Evolutionary conservation across 2,113 vertebrate genomes (phyloP).

Genomic region (Salminus brasiliensis): DNA sequence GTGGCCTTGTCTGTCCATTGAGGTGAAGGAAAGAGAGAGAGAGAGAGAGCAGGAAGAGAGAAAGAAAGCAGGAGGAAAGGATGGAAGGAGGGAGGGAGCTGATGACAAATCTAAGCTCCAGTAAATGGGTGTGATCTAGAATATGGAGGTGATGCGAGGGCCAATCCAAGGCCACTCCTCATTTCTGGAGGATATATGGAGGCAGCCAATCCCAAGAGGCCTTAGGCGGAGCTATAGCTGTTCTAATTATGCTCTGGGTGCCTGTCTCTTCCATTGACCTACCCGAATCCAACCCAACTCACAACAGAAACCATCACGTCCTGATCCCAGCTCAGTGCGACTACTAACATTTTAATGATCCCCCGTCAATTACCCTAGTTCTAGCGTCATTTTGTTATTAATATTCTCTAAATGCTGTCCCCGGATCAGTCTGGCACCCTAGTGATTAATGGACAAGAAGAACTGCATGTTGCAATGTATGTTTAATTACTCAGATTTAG

Average conservation of each 20-base stretch:
- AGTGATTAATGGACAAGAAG: slow-evolving; percentile 6
- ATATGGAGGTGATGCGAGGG: slow-evolving; percentile 36
- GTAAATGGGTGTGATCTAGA: slow-evolving; percentile 60
- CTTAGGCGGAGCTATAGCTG: slow-evolving; percentile 24
- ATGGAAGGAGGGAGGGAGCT: not conserved
- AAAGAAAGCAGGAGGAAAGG: not conserved
- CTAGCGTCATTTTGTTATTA: not conserved
- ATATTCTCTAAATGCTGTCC: slow-evolving; percentile 7
- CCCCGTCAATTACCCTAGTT: slow-evolving; percentile 6
- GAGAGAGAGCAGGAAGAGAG: slow-evolving; percentile 3
- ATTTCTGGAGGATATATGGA: slow-evolving; percentile 37
- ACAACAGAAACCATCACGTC: slow-evolving; percentile 5
- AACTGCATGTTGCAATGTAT: too few species aligned
- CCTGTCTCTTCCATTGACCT: slow-evolving; percentile 29
- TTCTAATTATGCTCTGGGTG: slow-evolving; percentile 24
- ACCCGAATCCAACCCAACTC: not conserved
- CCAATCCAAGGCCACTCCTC: slow-evolving; percentile 37
- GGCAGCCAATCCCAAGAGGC: slow-evolving; percentile 20
- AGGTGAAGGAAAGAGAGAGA: slow-evolving; percentile 40
- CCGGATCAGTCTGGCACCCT: not conserved
- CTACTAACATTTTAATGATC: slow-evolving; percentile 15
- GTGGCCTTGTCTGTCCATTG: slow-evolving; percentile 68
- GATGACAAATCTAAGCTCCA: slow-evolving; percentile 50
- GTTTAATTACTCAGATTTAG: too few species aligned
- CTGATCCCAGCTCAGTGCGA: not conserved